phyloP scores from a whole-genome alignment of 2,797 vertebrate genomes.

The Numenius phaeopus region DNA sequence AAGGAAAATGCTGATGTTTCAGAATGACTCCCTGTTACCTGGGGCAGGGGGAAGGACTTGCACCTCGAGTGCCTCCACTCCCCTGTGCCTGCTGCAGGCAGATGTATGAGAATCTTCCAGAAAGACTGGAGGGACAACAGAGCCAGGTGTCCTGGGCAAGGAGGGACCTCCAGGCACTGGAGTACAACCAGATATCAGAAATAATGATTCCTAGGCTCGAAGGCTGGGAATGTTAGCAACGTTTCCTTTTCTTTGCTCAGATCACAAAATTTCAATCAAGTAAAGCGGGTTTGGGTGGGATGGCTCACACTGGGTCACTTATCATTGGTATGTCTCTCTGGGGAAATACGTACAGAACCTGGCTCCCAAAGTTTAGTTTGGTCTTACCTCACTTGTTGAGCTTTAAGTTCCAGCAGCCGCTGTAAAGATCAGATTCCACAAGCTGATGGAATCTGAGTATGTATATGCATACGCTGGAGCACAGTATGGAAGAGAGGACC shows the following conservation, averaged over 20 bases:
- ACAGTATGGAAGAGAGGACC: too few relatives aligned
- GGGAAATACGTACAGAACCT: background rate
- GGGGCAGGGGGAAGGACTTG: background rate
- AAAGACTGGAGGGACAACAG: background rate
- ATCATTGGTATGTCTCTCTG: background rate
- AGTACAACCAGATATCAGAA: background rate
- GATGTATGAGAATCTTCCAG: background rate
- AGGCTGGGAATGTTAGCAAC: background rate
- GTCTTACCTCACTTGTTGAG: background rate
- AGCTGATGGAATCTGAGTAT: background rate
- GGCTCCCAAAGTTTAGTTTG: background rate
- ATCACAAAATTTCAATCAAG: background rate
- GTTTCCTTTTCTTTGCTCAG: background rate
- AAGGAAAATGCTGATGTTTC: background rate
- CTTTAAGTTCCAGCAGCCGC: background rate
- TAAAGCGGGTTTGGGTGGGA: background rate
- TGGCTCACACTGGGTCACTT: background rate
- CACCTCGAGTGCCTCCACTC: background rate
- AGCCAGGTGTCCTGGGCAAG: background rate
- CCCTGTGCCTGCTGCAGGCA: background rate
- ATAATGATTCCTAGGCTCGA: background rate
- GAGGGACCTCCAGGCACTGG: background rate
- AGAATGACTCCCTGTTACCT: background rate
- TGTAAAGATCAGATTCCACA: accelerated
- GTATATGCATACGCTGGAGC: accelerated